phyloP scores from a whole-genome alignment of 2,888 invertebrate genomes.

The Hypolimnas misippus region DNA sequence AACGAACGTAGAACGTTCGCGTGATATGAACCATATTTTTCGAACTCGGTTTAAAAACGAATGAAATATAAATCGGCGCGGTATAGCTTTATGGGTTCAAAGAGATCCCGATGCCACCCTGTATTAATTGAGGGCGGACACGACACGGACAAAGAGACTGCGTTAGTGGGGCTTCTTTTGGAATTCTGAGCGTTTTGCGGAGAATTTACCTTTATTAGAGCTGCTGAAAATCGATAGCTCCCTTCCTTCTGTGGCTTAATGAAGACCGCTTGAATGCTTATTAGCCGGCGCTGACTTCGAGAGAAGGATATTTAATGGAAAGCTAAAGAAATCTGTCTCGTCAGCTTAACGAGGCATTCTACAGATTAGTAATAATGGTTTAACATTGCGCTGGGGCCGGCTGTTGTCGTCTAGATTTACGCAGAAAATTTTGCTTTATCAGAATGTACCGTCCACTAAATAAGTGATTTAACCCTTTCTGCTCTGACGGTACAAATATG shows the following conservation, averaged over 20 bases:
- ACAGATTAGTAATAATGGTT: slow-evolving; percentile 53
- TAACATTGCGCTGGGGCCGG: slow-evolving; percentile 33
- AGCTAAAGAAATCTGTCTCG: slow-evolving; percentile 57
- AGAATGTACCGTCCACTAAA: not conserved
- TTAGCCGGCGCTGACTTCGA: slow-evolving; percentile 63
- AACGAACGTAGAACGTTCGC: slow-evolving; percentile 39
- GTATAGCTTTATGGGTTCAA: slow-evolving; percentile 47
- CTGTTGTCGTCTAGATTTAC: slow-evolving; percentile 2
- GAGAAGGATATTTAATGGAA: slow-evolving; percentile 60
- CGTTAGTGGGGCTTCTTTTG: slow-evolving; percentile 62
- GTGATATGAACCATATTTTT: slow-evolving; percentile 43
- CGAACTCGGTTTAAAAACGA: slow-evolving; percentile 43
- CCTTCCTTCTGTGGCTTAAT: slow-evolving; percentile 64
- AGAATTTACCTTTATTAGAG: slow-evolving; percentile 69
- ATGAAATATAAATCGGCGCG: slow-evolving; percentile 46
- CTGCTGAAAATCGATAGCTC: slow-evolving; percentile 72
- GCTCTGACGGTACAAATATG: too few species aligned
- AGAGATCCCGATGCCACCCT: slow-evolving; percentile 52
- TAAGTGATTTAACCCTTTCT: too few species aligned
- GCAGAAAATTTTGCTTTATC: not conserved
- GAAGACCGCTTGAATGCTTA: slow-evolving; percentile 71
- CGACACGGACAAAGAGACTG: slow-evolving; percentile 61
- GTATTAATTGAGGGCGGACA: slow-evolving; percentile 60
- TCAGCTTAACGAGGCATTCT: slow-evolving; percentile 57
- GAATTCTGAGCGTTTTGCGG: slow-evolving; percentile 59